Evolutionary conservation across 2,113 vertebrate species (phyloP).

Genomic region (Gallinago paraguaiae): DNA sequence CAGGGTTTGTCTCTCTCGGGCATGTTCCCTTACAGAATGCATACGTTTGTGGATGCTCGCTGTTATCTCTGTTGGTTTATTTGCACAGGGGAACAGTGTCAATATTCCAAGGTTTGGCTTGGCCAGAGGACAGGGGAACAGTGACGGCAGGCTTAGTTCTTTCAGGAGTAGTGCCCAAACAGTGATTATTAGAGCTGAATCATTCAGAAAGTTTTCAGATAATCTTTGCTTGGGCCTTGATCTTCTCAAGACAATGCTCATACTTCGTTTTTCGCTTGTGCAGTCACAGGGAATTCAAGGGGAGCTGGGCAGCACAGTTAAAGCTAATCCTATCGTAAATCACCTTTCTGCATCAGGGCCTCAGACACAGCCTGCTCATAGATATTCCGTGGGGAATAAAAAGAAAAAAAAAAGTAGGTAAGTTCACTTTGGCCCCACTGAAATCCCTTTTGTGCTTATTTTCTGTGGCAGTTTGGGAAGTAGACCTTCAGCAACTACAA

Average conservation of each 20-base stretch:
- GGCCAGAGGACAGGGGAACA: background rate
- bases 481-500: background rate
- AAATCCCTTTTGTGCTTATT: background rate
- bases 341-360: background rate
- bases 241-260: background rate
- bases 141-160: background rate
- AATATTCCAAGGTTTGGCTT: background rate
- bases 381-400: background rate
- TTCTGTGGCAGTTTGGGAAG: background rate
- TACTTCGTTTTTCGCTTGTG: conserved; percentile 4
- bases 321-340: background rate
- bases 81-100: background rate
- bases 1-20: background rate
- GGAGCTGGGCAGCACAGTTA: background rate
- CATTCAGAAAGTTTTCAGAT: conserved; percentile 30
- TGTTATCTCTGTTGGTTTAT: background rate
- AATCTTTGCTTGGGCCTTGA: background rate
- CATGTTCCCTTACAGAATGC: background rate
- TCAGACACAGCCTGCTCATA: background rate
- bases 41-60: background rate
- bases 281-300: background rate
- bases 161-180: background rate
- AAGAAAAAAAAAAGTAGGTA: background rate
- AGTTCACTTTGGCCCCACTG: background rate
- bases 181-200: background rate